Conservation (phyloP, 2,113 vertebrate genomes). For the Mionectes macconnelli region DNA sequence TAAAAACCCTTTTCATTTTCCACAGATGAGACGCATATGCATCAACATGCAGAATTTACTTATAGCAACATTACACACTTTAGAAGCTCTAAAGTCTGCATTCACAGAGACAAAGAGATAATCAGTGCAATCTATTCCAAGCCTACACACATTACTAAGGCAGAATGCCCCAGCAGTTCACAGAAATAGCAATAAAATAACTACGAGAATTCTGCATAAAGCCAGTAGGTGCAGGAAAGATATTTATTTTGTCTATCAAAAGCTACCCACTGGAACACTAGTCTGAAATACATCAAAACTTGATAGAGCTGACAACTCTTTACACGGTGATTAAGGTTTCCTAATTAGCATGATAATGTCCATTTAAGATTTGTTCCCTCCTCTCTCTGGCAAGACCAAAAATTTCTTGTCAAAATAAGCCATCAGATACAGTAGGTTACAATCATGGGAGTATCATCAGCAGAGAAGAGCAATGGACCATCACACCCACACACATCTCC, state of each 20-base stretch:
- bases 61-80: not conserved
- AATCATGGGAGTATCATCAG: not conserved
- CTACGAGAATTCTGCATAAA: not conserved
- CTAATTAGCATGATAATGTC: not conserved
- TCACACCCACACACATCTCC: not conserved
- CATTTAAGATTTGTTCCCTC: not conserved
- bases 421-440: not conserved
- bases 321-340: not conserved
- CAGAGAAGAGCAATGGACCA: not conserved
- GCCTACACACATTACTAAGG: not conserved
- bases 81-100: not conserved
- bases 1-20: not conserved
- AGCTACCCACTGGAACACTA: not conserved
- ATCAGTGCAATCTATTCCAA: not conserved
- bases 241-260: not conserved
- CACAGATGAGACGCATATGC: accelerated
- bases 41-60: not conserved
- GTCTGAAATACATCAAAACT: not conserved
- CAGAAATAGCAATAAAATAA: not conserved
- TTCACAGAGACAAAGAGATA: not conserved
- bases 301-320: not conserved
- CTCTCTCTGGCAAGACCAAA: not conserved
- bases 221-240: not conserved
- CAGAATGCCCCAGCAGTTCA: not conserved
- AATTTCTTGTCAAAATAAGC: not conserved